Evolutionary conservation across 2,113 vertebrate species (phyloP), one percentile per base, ranked within the genome.

Genomic region (Festucalex cinctus): DNA sequence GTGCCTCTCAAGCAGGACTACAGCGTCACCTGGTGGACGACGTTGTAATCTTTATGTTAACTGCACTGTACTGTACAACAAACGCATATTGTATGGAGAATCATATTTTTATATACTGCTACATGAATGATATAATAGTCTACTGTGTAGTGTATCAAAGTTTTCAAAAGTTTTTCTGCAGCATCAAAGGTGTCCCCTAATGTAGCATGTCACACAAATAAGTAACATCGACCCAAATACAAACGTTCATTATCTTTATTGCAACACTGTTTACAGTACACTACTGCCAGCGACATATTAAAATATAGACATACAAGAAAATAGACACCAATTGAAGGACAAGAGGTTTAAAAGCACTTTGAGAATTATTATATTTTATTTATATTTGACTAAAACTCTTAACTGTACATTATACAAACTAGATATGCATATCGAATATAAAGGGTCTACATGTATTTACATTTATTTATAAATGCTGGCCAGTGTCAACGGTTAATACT

Each of bases 401-500:
- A 81, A 78, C 83, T 77, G 57, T 92, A 93, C 91, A 92, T 85
- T 90, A 86, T 93, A 91, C 82, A 92, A 92, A 91, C 90, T 92
- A 91, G 83, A 92, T 87, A 88, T 90, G 85, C 84, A 88, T 88
- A 84, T 86, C 77, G 80, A 90, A 92, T 93, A 92, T 88, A 92
- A 92, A 92, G 90, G 89, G 85, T 90, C 86, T 91, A 88, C 88
- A 85, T 87, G 88, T 91, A 91, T 92, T 83, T 92, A 91, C 90
- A 92, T 83, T 88, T 36, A 90, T 92, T 86, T 91, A 92, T 90
- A 92, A 89, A 90, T 87, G 86, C 85, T 88, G 86, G 77, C 82
- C 78, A 48, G 86, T 89, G 77, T 89, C 83, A 86, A 86, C 80
- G 73, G 84, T 83, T 70, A 84, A 77, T 86, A 74, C 83, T 80